phyloP scores from a whole-genome alignment of 2,113 vertebrate species.

The Jaculus jaculus region DNA sequence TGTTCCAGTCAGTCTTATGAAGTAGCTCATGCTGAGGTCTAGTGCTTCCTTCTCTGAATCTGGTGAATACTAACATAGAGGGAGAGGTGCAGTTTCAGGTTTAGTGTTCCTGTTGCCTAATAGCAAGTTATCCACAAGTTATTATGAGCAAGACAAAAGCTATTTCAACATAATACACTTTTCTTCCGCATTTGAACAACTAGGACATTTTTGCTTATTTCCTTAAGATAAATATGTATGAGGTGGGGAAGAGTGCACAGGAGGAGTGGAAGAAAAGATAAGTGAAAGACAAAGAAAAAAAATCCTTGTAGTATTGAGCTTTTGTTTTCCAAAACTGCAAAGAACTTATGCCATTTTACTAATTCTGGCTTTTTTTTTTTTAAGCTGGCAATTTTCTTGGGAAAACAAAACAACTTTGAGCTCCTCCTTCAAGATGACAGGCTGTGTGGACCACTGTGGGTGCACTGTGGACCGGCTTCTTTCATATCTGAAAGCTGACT shows the following conservation, averaged over 20 bases:
- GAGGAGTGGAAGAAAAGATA: neutral
- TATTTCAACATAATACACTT: neutral
- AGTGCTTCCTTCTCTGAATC: neutral
- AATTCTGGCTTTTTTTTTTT: accelerated
- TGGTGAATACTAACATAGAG: neutral
- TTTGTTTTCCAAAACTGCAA: neutral
- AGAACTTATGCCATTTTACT: neutral
- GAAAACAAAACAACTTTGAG: neutral
- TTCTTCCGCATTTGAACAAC: neutral
- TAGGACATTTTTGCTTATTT: neutral
- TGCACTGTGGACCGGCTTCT: neutral
- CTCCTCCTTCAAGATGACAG: neutral
- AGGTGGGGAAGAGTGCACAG: too few relatives aligned
- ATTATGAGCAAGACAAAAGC: neutral
- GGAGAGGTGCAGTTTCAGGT: neutral
- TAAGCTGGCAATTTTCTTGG: neutral
- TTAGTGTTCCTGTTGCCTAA: neutral
- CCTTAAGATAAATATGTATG: neutral
- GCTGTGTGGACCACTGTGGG: neutral
- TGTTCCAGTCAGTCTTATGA: neutral
- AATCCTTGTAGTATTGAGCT: neutral
- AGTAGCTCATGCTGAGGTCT: neutral
- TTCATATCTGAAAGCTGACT: neutral
- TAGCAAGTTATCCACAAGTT: neutral
- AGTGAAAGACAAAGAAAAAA: neutral